Evolutionary conservation across 2,113 vertebrate species (phyloP).

Genomic region (Cepphus grylle): DNA sequence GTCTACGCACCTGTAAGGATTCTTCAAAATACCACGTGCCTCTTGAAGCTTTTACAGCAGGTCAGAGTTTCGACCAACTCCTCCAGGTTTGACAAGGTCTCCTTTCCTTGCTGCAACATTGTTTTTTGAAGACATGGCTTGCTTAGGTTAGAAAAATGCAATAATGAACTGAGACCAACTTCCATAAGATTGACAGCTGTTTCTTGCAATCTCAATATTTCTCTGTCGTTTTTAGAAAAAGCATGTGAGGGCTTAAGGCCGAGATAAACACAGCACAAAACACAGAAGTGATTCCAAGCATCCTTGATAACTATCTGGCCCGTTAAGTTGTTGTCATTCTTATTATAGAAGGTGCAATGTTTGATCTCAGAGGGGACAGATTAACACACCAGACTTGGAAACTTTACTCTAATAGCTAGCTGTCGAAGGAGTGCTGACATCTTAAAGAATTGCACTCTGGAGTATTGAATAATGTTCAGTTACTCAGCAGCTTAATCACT

Average conservation of each 20-base stretch:
- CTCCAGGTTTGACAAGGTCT: background rate
- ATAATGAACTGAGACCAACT: background rate
- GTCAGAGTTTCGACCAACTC: background rate
- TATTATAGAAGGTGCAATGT: slow-evolving; percentile 50
- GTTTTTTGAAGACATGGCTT: background rate
- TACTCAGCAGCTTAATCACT: background rate
- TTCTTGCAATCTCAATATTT: background rate
- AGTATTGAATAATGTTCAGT: background rate
- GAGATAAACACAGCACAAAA: slow-evolving; percentile 8
- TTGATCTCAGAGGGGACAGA: slow-evolving; percentile 55
- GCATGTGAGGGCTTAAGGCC: background rate
- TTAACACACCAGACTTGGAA: slow-evolving; percentile 53
- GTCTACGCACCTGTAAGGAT: background rate
- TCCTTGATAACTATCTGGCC: slow-evolving; percentile 8
- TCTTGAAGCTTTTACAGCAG: background rate
- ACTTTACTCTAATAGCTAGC: slow-evolving; percentile 15
- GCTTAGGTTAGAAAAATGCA: background rate
- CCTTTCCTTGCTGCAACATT: background rate
- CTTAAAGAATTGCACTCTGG: background rate
- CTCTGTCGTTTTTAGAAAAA: slow-evolving; percentile 18
- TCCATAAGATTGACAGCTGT: background rate
- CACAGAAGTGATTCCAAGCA: background rate
- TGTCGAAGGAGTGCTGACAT: slow-evolving; percentile 49
- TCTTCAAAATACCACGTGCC: background rate
- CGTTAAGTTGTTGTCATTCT: background rate